Evolutionary conservation across 2,113 vertebrate genomes (phyloP), one percentile per base, ranked within the genome.

Genomic region (Microcebus ravelobensis): DNA sequence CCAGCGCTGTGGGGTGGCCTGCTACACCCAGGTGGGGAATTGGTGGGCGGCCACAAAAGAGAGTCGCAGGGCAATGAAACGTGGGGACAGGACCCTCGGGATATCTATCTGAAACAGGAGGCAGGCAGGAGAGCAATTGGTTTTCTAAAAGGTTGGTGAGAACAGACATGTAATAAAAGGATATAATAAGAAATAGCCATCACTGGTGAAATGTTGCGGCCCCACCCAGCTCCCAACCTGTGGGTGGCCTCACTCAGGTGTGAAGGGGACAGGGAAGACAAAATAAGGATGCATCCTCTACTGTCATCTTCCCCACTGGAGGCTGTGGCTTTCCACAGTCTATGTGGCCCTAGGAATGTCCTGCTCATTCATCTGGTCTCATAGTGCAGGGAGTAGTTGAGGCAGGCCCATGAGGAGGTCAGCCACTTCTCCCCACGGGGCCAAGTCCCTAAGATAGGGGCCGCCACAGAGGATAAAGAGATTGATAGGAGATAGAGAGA

Each of bases 1-100:
- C 3, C 57, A 18, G 42, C 0, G 1, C n/a, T 27, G 20, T 1
- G 25, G 15, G 20, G 23, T 31, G 27, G 21, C n/a, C n/a, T n/a
- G n/a, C n/a, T n/a, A n/a, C n/a, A n/a, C n/a, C n/a, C n/a, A n/a
- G n/a, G n/a, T 31, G 27, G 21, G 45, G 42, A 57, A 68, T 52
- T 59, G 5, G 10, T 4, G 42, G 34, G 20, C 57, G 13, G 31
- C 25, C 23, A 36, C 2, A 18, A 57, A 57, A 18, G 12, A 79
- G 0, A 34, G 48, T 12, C n/a, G 25, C 45, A 23, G 3, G 45
- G 73, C 48, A 52, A 12, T 23, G 29, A 68, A 73, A 48, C 21
- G 0, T 48, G 15, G 31, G 20, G 36, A 9, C 68, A 42, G 45
- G 68, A 18, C 18, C 34, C 13, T 20, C 2, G 14, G 48, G 45